Base-by-base conservation (phyloP, 2,888 invertebrate species). In the Cerceris ruficornis region DNA sequence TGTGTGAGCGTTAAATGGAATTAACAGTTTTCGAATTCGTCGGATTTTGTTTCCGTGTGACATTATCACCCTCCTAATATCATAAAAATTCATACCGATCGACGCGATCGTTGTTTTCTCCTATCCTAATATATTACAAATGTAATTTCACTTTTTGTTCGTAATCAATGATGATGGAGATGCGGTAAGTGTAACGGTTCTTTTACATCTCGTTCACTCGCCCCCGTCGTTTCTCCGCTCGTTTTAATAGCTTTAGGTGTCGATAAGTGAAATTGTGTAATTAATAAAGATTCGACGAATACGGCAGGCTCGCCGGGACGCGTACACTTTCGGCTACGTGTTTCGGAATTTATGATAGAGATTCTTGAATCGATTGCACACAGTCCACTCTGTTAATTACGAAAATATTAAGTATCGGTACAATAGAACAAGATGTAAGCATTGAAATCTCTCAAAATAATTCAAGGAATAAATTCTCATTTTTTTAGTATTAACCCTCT, bases 101-200 rank as follows among this genome's bases (percentile, higher is more conserved):
- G 61, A 65, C 76, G 70, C 64, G 77, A 86, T 84, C 81, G 75
- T 86, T 78, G 81, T 84, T 80, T 69, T 39, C 75, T 82, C 65
- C 82, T 83, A 88, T 74, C 76, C 86, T 88, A 89, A 72, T 87
- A 88, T 88, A 81, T 89, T 89, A 88, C 89, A 89, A 81, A 83
- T 86, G 81, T 78, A 85, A 87, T 81, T 78, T 76, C 75, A 69
- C 70, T 41, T 42, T 67, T 69, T 61, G 54, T 57, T 70, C 76
- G 62, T 83, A 75, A 72, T 82, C 81, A 74, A 78, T 82, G 82
- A 76, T 75, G 80, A 79, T 81, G 81, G 82, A 81, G 80, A 78
- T 80, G 72, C 81, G 59, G 71, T 69, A 77, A 72, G 65, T 80
- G 78, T 61, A 66, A 66, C 77, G 64, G 39, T 71, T 78, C 75